phyloP scores from a whole-genome alignment of 2,888 invertebrate genomes.

The Oxyteleia sp. region DNA sequence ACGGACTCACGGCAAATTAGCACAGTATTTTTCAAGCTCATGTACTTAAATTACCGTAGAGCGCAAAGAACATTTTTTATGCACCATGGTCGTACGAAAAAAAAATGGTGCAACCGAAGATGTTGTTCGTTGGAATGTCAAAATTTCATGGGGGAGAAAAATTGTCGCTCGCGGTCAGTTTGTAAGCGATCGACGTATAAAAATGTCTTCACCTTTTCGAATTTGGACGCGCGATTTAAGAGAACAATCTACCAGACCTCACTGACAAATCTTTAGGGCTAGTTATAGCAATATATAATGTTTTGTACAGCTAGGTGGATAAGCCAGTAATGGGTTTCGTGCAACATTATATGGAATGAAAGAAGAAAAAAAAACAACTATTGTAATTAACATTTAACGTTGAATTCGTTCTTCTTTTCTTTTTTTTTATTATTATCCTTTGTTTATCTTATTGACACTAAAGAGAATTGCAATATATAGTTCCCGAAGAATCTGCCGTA shows the following conservation, averaged over 20 bases:
- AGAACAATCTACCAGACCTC: conserved; percentile 82
- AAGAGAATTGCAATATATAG: conserved; percentile 42
- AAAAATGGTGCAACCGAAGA: conserved; percentile 25
- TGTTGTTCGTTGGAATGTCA: conserved; percentile 26
- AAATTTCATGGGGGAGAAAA: conserved; percentile 48
- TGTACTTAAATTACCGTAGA: conserved; percentile 71
- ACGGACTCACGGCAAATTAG: conserved; percentile 66
- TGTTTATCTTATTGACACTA: conserved; percentile 50
- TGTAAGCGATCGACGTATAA: conserved; percentile 38
- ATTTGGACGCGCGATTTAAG: conserved; percentile 51
- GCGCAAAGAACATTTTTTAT: conserved; percentile 64
- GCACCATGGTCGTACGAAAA: conserved; percentile 35
- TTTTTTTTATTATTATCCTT: conserved; percentile 67
- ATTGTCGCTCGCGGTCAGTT: conserved; percentile 35
- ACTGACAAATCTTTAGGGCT: conserved; percentile 86
- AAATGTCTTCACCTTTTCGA: conserved; percentile 52
- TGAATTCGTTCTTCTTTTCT: conserved; percentile 79
- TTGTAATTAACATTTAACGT: conserved; percentile 85
- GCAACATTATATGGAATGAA: conserved; percentile 85
- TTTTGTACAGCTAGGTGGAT: conserved; percentile 87
- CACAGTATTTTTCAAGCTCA: conserved; percentile 75
- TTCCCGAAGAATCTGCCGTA: conserved; percentile 46
- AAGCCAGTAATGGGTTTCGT: conserved; percentile 87
- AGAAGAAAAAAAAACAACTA: conserved; percentile 79
- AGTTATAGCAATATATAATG: conserved; percentile 85